phyloP scores from a whole-genome alignment of 2,888 invertebrate species.

The Metacarcinus magister region DNA sequence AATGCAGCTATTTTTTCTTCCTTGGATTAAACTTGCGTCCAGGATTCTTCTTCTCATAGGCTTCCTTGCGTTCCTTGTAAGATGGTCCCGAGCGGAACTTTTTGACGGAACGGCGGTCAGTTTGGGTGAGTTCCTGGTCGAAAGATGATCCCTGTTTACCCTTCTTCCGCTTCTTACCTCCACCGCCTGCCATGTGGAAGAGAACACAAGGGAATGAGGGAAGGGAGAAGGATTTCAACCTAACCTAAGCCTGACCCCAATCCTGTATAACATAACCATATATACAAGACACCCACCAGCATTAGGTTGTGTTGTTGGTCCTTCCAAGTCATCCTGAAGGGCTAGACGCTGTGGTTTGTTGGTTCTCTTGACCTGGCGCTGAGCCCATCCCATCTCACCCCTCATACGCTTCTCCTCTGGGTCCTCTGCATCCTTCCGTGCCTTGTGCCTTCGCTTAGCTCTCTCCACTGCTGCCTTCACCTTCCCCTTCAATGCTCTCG shows the following conservation, averaged over 20 bases:
- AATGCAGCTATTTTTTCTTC: not conserved
- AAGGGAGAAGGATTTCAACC: not conserved
- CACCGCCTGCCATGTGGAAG: not conserved
- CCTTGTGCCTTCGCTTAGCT: not conserved
- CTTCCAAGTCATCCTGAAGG: not conserved
- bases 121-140: not conserved
- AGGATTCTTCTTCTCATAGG: not conserved
- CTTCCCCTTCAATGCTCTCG: not conserved
- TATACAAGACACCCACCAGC: not conserved
- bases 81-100: not conserved
- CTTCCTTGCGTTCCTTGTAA: not conserved
- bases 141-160: not conserved
- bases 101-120: not conserved
- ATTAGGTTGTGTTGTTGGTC: not conserved
- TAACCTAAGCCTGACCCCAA: no score
- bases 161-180: not conserved
- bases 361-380: not conserved
- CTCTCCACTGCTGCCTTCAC: not conserved
- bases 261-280: not conserved
- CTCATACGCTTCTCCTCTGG: not conserved
- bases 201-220: not conserved
- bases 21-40: not conserved
- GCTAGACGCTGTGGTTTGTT: not conserved
- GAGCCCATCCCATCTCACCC: not conserved
- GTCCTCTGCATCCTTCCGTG: not conserved